Percentiles rank a stretch among this genome's conserved stretches.
Conservation (phyloP, 1,140 invertebrate genomes). For the Drosophila repletoides region DNA sequence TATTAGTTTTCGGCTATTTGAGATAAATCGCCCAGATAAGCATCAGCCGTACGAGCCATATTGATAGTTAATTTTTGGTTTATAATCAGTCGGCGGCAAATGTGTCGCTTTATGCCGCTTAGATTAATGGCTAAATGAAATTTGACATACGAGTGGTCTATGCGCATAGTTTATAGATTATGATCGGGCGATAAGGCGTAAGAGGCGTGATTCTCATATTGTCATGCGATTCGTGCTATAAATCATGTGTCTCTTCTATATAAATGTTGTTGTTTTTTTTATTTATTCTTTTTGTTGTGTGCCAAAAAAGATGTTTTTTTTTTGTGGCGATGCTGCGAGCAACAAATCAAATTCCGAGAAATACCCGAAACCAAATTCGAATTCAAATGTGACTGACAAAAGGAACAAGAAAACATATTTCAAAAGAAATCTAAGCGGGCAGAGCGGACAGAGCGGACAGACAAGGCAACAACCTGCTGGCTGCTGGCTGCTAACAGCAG, state of each 20-base stretch:
- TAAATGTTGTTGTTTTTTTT: no score
- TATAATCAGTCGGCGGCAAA: no score
- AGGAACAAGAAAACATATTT: conserved; percentile 47
- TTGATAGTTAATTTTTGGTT: no score
- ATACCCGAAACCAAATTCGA: conserved; percentile 43
- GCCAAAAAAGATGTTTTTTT: conserved; percentile 4
- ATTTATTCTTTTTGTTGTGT: conserved; percentile 1
- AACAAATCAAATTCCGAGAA: conserved; percentile 60
- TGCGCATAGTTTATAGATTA: conserved; percentile 36
- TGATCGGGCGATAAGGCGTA: conserved; percentile 11
- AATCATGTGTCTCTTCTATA: conserved; percentile 38
- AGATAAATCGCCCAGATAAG: no score
- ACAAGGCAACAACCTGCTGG: conserved; percentile 54
- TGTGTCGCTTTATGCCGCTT: background rate
- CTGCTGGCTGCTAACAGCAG: conserved; percentile 23
- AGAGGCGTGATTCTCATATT: conserved; percentile 27
- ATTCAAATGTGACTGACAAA: conserved; percentile 50
- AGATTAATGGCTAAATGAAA: conserved; percentile 28
- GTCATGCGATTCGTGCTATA: conserved; percentile 21
- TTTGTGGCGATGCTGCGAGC: conserved; percentile 7
- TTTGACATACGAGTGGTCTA: conserved; percentile 27
- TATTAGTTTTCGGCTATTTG: no score
- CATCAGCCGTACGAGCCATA: no score
- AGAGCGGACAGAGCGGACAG: no score
- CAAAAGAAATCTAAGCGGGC: conserved; percentile 48